Evolutionary conservation across 2,797 vertebrate genomes (phyloP), one percentile per base, ranked within the genome.

Genomic region (Ispidina lecontei): DNA sequence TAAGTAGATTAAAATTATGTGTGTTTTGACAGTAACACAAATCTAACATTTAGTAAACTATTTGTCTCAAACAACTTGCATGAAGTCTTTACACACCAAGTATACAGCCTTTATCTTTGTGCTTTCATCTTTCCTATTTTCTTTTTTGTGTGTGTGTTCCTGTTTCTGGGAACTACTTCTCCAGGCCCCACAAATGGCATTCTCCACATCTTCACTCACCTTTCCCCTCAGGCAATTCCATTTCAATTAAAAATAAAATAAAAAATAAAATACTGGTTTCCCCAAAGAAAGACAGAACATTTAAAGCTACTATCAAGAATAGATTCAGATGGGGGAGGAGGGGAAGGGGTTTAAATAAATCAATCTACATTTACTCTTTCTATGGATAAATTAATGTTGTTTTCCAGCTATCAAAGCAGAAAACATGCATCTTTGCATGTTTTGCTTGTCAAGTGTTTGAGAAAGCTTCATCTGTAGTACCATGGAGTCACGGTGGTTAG

Each of bases 251-350:
- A 56, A 55, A 74, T 46, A 6, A 56, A 80, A 84, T 10, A 1
- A 86, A 86, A 37, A 37, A 37, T 37, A 37, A 37, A 71, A 47
- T 12, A 85, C 60, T 15, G 3, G 7, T 44, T 17, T 18, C 9
- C 14, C 35, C 14, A 52, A 54, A 87, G 54, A n/a, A 49, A 72
- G 13, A 35, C 5, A 84, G 10, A 70, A 13, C 9, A 55, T 83
- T 73, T 39, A 59, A 76, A 82, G 21, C 26, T 80, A 29, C 22
- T 74, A 56, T 29, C 41, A 82, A 68, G 28, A 82, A 87, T 4
- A 2, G 11, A 88, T 25, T 83, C 65, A 33, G 8, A 4, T 1
- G 0, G 10, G 8, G 9, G 8, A 7, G 1, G 2, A 14, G 13
- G 4, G 9, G 21, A 17, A 10, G 49, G 11, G 23, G 2, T 19